Percentiles rank a stretch among this genome's conserved stretches.
Conservation (phyloP, 2,113 vertebrate species). For the Chaenogobius annularis region DNA sequence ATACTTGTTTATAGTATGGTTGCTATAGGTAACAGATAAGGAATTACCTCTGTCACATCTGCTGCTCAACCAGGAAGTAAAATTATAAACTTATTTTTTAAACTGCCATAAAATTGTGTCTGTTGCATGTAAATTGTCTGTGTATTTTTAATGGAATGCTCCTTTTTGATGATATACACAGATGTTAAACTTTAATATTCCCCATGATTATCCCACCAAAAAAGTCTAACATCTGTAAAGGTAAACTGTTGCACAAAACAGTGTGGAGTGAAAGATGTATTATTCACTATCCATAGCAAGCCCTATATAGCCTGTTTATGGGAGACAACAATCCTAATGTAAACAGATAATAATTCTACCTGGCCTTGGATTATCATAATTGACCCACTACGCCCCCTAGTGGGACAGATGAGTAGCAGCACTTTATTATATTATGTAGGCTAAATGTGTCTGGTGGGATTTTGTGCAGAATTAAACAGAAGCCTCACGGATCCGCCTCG, state of each 20-base stretch:
- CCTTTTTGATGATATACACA: no score
- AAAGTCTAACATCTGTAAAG: no score
- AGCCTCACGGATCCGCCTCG: background rate
- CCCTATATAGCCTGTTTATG: background rate
- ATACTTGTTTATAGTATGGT: no score
- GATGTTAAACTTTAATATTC: no score
- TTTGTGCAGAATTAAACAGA: background rate
- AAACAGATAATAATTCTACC: background rate
- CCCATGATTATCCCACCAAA: no score
- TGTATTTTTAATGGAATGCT: no score
- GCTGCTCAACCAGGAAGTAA: no score
- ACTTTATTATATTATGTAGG: background rate
- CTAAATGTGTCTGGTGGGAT: background rate
- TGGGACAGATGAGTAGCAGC: background rate
- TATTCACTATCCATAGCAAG: background rate
- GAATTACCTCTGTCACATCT: no score
- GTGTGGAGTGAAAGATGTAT: background rate
- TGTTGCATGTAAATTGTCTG: no score
- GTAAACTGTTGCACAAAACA: background rate
- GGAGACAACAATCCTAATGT: background rate
- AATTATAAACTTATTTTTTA: no score
- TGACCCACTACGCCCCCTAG: background rate
- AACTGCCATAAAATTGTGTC: no score
- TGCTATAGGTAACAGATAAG: no score
- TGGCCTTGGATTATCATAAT: background rate